These are phyloP conservation scores for Anniella stebbinsi DNA, from an alignment of 2,797 vertebrate species.

Conservation along the genomic window DNA sequence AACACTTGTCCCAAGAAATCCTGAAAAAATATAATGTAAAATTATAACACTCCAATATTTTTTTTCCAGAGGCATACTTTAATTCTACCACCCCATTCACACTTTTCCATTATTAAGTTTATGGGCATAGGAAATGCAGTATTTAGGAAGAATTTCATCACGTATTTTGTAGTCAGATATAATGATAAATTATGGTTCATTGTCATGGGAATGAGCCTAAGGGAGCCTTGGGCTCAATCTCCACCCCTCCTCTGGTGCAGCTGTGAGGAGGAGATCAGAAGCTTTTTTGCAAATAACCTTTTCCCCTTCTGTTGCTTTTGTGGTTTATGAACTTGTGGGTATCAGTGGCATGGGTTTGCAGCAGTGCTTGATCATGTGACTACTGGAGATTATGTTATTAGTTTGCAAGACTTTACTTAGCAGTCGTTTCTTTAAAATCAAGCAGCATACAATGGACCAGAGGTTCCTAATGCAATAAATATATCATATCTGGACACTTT, in stretches of 20 bases:
- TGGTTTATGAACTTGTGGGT: neutral
- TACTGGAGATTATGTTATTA: neutral
- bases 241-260: neutral
- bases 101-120: neutral
- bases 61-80: neutral
- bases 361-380: neutral
- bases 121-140: neutral
- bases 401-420: neutral
- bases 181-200: neutral
- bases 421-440: neutral
- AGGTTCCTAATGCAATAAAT: neutral
- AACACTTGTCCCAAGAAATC: constrained; percentile 98
- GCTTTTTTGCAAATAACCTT: neutral
- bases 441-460: neutral
- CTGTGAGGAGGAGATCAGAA: neutral
- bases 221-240: neutral
- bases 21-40: constrained; percentile 77
- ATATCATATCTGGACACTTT: neutral
- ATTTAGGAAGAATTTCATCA: neutral
- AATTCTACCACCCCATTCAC: neutral
- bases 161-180: neutral
- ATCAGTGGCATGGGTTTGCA: neutral
- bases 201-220: neutral
- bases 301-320: neutral
- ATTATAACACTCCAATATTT: neutral